phyloP scores from a whole-genome alignment of 1,140 invertebrate genomes.

The Drosophila oshimai region DNA sequence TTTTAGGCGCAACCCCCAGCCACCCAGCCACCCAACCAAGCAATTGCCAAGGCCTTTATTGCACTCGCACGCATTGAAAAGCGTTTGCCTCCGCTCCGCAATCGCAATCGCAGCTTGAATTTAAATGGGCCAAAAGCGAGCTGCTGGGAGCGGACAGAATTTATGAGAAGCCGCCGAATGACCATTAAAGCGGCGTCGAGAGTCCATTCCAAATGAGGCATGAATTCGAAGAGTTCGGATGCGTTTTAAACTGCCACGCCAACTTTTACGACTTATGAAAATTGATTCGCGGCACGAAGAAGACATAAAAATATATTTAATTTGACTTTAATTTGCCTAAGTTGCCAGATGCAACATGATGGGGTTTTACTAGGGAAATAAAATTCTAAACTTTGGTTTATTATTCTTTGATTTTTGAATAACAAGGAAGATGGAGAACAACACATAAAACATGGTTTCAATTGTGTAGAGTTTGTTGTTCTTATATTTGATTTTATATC shows the following conservation, averaged over 20 bases:
- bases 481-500: too few species aligned
- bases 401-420: too few species aligned
- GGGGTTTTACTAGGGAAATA: too few species aligned
- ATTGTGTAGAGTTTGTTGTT: too few species aligned
- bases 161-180: conserved; percentile 69
- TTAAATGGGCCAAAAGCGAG: conserved; percentile 55
- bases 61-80: conserved; percentile 49
- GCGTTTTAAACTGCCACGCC: conserved; percentile 43
- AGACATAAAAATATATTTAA: conserved; percentile 32
- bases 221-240: conserved; percentile 10
- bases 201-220: conserved; percentile 39
- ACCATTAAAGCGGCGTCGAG: conserved; percentile 65
- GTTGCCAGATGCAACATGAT: neutral
- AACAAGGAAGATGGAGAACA: too few species aligned
- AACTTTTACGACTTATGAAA: conserved; percentile 69
- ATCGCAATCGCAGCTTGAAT: conserved; percentile 51
- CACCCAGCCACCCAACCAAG: conserved; percentile 23
- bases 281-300: conserved; percentile 50
- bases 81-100: neutral
- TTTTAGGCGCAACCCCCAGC: conserved; percentile 60
- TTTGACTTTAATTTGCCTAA: conserved; percentile 40
- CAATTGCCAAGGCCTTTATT: conserved; percentile 66
- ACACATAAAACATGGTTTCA: too few species aligned
- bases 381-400: too few species aligned
- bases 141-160: conserved; percentile 23